Percentiles rank a stretch among this genome's conserved stretches.
These are phyloP conservation scores for Tragelaphus eurycerus DNA, from an alignment of 2,797 vertebrate genomes.

Conservation along the genomic window DNA sequence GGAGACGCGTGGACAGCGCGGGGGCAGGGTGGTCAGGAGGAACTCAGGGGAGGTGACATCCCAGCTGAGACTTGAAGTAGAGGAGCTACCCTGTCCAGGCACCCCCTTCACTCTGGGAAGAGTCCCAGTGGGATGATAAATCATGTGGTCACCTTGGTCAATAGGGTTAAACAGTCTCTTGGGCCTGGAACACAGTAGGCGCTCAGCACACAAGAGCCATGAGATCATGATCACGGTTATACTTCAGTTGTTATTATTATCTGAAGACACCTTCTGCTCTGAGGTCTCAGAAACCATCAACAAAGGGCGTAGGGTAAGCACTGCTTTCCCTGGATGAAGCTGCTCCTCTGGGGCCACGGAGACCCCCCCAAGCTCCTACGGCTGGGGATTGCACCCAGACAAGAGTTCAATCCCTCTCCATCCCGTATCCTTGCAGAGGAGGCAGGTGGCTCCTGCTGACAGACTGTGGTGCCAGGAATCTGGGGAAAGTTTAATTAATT, in stretches of 20 bases:
- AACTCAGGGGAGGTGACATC: background rate
- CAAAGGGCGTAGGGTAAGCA: accelerated
- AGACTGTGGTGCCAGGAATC: constrained; percentile 70
- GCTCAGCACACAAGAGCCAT: accelerated
- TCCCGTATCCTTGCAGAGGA: background rate
- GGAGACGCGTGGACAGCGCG: accelerated
- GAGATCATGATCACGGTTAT: too few relatives aligned
- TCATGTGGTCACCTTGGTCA: background rate
- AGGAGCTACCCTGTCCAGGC: too few relatives aligned
- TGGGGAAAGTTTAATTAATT: constrained; percentile 80
- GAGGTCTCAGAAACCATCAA: background rate
- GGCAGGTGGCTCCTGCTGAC: constrained; percentile 66
- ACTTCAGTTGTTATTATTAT: background rate
- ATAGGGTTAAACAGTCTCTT: background rate
- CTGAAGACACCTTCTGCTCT: background rate
- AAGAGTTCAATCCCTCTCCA: accelerated
- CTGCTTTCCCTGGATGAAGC: background rate
- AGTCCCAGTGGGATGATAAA: accelerated
- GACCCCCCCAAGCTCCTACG: background rate
- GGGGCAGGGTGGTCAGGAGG: background rate
- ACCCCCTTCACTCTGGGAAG: background rate
- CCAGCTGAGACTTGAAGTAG: background rate
- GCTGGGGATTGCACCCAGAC: accelerated
- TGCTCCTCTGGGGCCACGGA: accelerated
- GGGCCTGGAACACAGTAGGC: background rate